Base-by-base conservation (phyloP, 1,140 invertebrate species). In the Rhynchophorus ferrugineus region DNA sequence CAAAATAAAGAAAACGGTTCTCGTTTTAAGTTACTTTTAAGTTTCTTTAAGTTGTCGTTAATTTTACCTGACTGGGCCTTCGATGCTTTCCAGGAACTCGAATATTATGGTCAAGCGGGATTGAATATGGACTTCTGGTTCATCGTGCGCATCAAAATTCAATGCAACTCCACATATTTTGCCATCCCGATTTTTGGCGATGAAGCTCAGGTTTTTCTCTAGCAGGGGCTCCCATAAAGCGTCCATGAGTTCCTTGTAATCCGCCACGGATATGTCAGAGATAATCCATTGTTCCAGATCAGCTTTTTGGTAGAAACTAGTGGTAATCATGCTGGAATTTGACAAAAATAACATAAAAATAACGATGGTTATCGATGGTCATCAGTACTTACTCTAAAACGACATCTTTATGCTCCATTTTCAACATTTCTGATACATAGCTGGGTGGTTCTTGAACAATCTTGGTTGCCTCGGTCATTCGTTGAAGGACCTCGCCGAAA, bases 241-340 rank as follows among this genome's bases (percentile, higher is more conserved):
- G 8, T 77, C 73, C 48, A 91, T 73, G 1, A 88, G 68, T 13
- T 78, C 75, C 14, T 68, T 70, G 67, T 89, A 91, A 66, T 89
- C 85, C 1, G 69, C 63, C 3, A 72, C 72, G 19, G 72, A 68
- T 13, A 85, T 79, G 20, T 80, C 77, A 9, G 79, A 79, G 46
- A 79, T 78, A 7, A 87, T 61, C 77, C 80, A 88, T 64, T 81
- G 78, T 64, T 91, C 88, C 55, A 92, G 64, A 63, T 91, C 87
- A 0, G 86, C 87, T 71, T 90, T 91, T 56, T 79, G 76, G 64
- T 86, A 87, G 65, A 91, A 91, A 69, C 88, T 89, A 6, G 80
- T 78, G 1, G 83, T 81, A 36, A 91, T 84, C 66, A 91, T 89
- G 18, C 87, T 90, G 64, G 6, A 72, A 70, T 19, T 57, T 37